These are phyloP conservation scores for Xiphophorus couchianus DNA, from an alignment of 2,113 vertebrate genomes.

Conservation along the genomic window DNA sequence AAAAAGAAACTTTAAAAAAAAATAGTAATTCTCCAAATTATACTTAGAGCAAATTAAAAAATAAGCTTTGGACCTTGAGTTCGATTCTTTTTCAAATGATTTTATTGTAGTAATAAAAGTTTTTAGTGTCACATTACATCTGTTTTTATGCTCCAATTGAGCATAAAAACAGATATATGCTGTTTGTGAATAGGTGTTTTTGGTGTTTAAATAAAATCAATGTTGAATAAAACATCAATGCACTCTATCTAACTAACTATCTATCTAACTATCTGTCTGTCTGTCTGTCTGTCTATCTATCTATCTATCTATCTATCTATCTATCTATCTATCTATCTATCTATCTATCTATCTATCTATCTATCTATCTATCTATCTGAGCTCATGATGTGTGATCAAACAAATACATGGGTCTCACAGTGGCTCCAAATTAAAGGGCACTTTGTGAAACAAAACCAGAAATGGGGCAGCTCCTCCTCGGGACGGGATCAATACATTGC, in stretches of 20 bases:
- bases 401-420: slow-evolving; percentile 45
- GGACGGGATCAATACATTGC: slow-evolving; percentile 77
- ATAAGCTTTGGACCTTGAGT: neutral
- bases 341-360: slow-evolving; percentile 23
- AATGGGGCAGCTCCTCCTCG: slow-evolving; percentile 66
- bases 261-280: too few relatives aligned
- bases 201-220: too few relatives aligned
- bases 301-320: too few relatives aligned
- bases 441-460: slow-evolving; percentile 65
- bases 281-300: too few relatives aligned
- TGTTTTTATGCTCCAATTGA: too few relatives aligned
- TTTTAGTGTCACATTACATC: too few relatives aligned
- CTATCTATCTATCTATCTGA: slow-evolving; percentile 16
- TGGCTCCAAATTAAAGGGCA: slow-evolving; percentile 48
- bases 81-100: neutral
- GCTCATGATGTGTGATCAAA: slow-evolving; percentile 64
- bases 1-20: too few relatives aligned
- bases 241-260: too few relatives aligned
- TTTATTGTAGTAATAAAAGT: neutral
- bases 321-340: slow-evolving; percentile 16
- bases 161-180: too few relatives aligned
- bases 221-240: neutral
- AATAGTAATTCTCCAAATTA: neutral
- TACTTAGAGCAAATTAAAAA: neutral
- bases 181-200: too few relatives aligned